These are phyloP conservation scores for Vanessa cardui DNA, from an alignment of 2,888 invertebrate species.

Conservation along the genomic window DNA sequence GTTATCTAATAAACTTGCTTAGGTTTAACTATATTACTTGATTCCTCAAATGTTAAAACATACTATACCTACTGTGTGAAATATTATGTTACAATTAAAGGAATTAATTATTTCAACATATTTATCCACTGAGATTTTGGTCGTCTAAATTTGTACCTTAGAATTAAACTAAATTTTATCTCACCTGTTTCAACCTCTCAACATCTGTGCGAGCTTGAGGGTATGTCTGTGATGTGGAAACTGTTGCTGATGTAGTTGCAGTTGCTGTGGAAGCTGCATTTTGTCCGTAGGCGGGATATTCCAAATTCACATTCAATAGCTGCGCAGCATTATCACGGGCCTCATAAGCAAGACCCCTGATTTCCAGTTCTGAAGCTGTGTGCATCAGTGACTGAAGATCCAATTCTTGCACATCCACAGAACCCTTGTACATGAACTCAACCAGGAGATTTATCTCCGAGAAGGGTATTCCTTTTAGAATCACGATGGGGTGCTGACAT, in stretches of 20 bases:
- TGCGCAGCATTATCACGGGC: conserved; percentile 82
- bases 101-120: too few relatives aligned
- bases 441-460: conserved; percentile 86
- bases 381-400: conserved; percentile 85
- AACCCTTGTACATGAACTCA: conserved; percentile 88
- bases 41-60: background rate
- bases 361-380: conserved; percentile 86
- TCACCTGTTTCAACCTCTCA: conserved; percentile 76
- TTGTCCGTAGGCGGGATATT: conserved; percentile 73
- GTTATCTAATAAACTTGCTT: background rate
- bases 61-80: background rate
- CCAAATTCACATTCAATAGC: conserved; percentile 78
- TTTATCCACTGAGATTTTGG: too few relatives aligned
- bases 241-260: conserved; percentile 40
- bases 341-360: conserved; percentile 85
- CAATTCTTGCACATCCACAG: conserved; percentile 85
- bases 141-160: too few relatives aligned
- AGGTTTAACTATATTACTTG: background rate
- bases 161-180: conserved; percentile 37
- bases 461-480: conserved; percentile 85
- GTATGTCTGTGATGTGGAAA: conserved; percentile 53
- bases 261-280: conserved; percentile 51
- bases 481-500: conserved; percentile 88
- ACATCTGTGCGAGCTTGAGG: conserved; percentile 73
- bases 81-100: background rate